Evolutionary conservation across 2,888 invertebrate species (phyloP).

Genomic region (Myathropa florea): DNA sequence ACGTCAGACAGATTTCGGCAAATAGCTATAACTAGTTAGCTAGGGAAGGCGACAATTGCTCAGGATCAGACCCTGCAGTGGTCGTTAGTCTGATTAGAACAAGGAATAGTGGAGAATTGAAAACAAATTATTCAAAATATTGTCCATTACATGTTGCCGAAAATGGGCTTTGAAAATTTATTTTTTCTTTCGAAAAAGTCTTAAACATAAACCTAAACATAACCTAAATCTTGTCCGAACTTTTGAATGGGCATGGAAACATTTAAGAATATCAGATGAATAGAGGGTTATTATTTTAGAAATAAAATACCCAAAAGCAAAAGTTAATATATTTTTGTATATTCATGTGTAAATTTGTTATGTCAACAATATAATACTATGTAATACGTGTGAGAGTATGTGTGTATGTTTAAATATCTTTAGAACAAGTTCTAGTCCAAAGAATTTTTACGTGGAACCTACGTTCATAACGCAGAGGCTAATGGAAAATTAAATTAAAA

Average conservation of each 20-base stretch:
- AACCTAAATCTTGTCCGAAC: no score
- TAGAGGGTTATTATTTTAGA: not conserved
- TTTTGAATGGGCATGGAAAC: not conserved
- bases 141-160: no score
- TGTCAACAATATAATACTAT: not conserved
- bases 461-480: conserved; percentile 42
- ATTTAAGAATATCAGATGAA: not conserved
- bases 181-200: no score
- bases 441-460: conserved; percentile 46
- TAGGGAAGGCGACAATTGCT: no score
- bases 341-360: not conserved
- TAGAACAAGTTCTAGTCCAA: conserved; percentile 29
- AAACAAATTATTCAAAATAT: no score
- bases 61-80: no score
- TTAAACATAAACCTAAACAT: no score
- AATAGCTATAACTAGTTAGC: no score
- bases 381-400: not conserved
- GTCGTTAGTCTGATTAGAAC: no score
- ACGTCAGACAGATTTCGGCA: no score
- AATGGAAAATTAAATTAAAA: conserved; percentile 1
- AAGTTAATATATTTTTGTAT: not conserved
- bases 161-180: no score
- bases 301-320: not conserved
- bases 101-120: no score
- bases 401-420: not conserved